Evolutionary conservation across 2,113 vertebrate genomes (phyloP).

Genomic region (Mormoops blainvillei): DNA sequence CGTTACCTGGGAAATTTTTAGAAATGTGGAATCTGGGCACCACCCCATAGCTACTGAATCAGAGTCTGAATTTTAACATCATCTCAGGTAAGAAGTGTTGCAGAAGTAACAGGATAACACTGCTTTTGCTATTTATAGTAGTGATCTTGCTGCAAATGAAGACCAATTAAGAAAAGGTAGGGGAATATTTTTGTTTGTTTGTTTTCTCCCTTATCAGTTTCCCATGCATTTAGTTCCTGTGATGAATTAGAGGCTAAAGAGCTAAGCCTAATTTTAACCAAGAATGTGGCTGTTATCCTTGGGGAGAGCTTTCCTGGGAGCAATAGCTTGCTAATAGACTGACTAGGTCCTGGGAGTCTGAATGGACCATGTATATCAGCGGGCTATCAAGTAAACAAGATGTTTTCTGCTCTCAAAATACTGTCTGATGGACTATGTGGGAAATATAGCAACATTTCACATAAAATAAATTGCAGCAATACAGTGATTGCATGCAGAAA

Average conservation of each 20-base stretch:
- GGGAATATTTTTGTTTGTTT: neutral
- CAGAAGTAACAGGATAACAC: neutral
- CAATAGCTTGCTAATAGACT: neutral
- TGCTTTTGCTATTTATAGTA: neutral
- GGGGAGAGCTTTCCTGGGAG: neutral
- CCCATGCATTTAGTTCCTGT: neutral
- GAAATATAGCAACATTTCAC: neutral
- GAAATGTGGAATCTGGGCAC: neutral
- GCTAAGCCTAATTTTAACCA: neutral
- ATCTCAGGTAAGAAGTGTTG: neutral
- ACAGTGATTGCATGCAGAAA: neutral
- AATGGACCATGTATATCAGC: neutral
- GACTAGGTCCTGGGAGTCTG: neutral
- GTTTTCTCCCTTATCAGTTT: neutral
- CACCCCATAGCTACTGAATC: neutral
- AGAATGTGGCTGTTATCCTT: neutral
- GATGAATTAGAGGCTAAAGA: neutral
- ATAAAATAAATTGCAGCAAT: neutral
- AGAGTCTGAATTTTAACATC: neutral
- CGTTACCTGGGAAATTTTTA: neutral
- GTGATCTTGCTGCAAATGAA: neutral
- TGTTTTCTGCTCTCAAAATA: neutral
- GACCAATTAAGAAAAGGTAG: neutral
- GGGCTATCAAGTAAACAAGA: neutral
- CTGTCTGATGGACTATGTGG: neutral